phyloP scores from a whole-genome alignment of 2,113 vertebrate species.

The Brachyhypopomus gauderio region DNA sequence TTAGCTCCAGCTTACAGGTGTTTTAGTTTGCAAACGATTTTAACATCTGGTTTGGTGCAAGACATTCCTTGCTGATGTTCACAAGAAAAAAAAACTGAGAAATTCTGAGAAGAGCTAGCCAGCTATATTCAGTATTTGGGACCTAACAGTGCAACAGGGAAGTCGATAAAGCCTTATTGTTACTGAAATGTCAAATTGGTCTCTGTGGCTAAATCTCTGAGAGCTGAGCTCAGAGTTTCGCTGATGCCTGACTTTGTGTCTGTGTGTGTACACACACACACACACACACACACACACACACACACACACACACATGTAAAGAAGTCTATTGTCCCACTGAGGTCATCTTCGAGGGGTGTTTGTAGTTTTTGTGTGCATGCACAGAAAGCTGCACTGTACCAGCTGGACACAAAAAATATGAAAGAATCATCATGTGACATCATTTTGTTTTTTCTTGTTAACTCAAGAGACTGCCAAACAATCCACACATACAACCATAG shows the following conservation, averaged over 20 bases:
- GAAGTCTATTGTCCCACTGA: constrained; percentile 33
- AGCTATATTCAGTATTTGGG: neutral
- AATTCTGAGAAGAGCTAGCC: neutral
- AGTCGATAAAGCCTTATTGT: constrained; percentile 35
- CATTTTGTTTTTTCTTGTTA: neutral
- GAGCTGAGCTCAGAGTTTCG: constrained; percentile 43
- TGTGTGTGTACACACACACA: neutral
- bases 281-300: neutral
- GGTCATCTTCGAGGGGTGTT: constrained; percentile 4
- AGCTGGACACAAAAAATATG: neutral
- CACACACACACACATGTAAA: constrained; percentile 10
- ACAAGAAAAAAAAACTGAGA: neutral
- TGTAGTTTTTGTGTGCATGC: constrained; percentile 14
- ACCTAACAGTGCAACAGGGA: neutral
- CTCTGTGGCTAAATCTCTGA: constrained; percentile 37
- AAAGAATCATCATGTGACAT: neutral
- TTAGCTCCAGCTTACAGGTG: neutral
- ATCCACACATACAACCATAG: constrained; percentile 7
- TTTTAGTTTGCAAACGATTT: neutral
- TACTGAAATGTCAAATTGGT: constrained; percentile 42
- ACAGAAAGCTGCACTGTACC: constrained; percentile 32
- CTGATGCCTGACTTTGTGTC: constrained; percentile 27
- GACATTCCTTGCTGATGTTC: neutral
- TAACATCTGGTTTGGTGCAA: neutral
- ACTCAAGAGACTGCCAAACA: neutral